Percentiles rank a stretch among this genome's conserved stretches.
These are phyloP conservation scores for Onychorhynchus coronatus DNA, from an alignment of 2,113 vertebrate species.

Conservation along the genomic window DNA sequence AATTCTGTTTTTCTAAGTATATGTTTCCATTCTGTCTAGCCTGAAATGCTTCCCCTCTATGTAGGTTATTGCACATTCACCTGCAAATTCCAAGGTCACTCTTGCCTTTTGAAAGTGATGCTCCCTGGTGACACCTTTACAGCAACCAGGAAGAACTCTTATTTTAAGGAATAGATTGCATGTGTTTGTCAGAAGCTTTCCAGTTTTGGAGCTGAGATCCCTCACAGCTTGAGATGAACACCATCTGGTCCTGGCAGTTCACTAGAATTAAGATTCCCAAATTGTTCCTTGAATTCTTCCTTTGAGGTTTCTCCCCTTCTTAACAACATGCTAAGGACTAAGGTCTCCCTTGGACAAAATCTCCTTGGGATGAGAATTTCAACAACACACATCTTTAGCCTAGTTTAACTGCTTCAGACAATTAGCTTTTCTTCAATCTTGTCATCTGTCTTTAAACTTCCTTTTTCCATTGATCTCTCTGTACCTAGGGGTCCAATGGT, in stretches of 20 bases:
- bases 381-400: neutral
- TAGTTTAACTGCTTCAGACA: neutral
- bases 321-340: neutral
- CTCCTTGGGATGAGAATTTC: neutral
- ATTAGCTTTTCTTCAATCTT: neutral
- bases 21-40: neutral
- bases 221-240: neutral
- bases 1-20: neutral
- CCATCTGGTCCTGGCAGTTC: constrained; percentile 40
- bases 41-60: neutral
- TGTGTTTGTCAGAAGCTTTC: constrained; percentile 20
- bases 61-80: neutral
- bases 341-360: neutral
- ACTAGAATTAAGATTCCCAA: neutral
- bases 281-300: neutral
- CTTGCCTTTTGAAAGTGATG: neutral
- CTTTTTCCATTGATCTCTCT: neutral
- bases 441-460: neutral
- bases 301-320: neutral
- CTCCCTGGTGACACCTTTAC: neutral
- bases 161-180: constrained; percentile 7
- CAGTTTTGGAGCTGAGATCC: constrained; percentile 5
- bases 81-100: neutral
- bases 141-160: neutral
- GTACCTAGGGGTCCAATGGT: neutral